Evolutionary conservation across 2,797 vertebrate genomes (phyloP), one percentile per base, ranked within the genome.

Genomic region (Phoeniculus purpureus): DNA sequence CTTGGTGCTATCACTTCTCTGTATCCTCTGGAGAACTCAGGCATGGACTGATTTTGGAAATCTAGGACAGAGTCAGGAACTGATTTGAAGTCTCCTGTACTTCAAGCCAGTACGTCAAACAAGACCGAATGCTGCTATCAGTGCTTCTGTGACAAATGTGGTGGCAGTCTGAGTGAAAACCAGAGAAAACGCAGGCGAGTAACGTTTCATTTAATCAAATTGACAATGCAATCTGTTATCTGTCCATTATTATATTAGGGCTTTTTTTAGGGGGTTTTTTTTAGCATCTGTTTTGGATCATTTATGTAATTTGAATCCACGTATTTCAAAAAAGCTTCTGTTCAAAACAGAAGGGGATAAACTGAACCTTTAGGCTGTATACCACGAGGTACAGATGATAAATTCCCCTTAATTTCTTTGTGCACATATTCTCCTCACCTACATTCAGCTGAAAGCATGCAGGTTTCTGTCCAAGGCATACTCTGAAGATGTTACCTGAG

Each of bases 401-500:
- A 12, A 64, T 56, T 61, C 22, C 3, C 9, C 19, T 43, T 23
- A 21, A 18, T 14, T 66, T 55, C 29, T n/a, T 77, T 59, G 8
- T 60, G 51, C 26, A 4, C 1, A 2, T 37, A 4, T 10, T 47
- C 3, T 79, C 21, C 26, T 82, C 1, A 0, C 19, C 37, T 56
- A 9, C 14, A 17, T 64, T 26, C 31, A 71, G 29, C n/a, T 48
- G 26, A 79, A 84, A 86, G 20, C 20, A 40, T 76, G 25, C 11
- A 77, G 4, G 11, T 58, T 92, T 90, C 74, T 77, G 47, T 58
- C 81, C 27, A 76, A 85, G 84, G 14, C 7, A 37, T 47, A 50
- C n/a, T 80, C 88, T 54, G 27, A 86, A 79, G 86, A 84, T 19
- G 12, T 58, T 92, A 74, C 32, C 51, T 68, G 81, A 91, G n/a